A percentile compares a stretch with the other conserved stretches of the same genome.
These are phyloP conservation scores for Protosalanx chinensis DNA, from an alignment of 2,797 vertebrate species.

Conservation along the genomic window DNA sequence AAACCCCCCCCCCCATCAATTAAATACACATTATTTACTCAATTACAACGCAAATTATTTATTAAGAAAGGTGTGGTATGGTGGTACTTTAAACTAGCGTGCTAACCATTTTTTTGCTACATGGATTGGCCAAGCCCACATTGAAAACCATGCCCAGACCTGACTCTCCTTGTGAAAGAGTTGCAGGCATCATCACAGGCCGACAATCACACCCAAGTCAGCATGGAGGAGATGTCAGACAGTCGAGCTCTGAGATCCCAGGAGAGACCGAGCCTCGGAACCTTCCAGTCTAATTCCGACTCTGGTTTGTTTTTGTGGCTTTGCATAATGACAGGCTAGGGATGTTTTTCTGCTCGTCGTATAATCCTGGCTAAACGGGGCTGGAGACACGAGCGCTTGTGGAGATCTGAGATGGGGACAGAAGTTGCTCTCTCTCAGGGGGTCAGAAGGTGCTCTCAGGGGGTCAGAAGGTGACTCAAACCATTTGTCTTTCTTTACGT, in stretches of 20 bases:
- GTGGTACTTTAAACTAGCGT: not conserved
- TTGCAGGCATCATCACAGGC: slow-evolving; percentile 9
- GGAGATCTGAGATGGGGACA: slow-evolving; percentile 4
- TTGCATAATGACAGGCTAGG: slow-evolving; percentile 51
- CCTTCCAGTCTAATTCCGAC: slow-evolving; percentile 51
- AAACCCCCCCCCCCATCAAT: too few relatives aligned
- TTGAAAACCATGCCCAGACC: not conserved
- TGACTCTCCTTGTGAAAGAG: not conserved
- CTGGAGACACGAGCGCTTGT: slow-evolving; percentile 42
- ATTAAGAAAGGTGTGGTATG: not conserved
- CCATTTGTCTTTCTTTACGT: not conserved
- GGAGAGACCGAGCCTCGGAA: slow-evolving; percentile 43
- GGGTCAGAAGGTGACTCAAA: not conserved
- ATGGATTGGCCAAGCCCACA: not conserved
- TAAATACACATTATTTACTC: too few relatives aligned
- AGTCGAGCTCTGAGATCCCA: slow-evolving; percentile 30
- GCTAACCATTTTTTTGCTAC: not conserved
- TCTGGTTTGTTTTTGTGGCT: slow-evolving; percentile 55
- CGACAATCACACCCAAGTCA: slow-evolving; percentile 13
- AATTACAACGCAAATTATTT: too few relatives aligned
- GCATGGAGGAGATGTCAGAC: slow-evolving; percentile 12
- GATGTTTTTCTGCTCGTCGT: slow-evolving; percentile 37
- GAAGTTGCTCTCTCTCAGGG: too few relatives aligned
- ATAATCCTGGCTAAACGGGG: slow-evolving; percentile 24
- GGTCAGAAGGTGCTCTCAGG: not conserved